phyloP scores from a whole-genome alignment of 2,113 vertebrate genomes.

The Lepus timidus region DNA sequence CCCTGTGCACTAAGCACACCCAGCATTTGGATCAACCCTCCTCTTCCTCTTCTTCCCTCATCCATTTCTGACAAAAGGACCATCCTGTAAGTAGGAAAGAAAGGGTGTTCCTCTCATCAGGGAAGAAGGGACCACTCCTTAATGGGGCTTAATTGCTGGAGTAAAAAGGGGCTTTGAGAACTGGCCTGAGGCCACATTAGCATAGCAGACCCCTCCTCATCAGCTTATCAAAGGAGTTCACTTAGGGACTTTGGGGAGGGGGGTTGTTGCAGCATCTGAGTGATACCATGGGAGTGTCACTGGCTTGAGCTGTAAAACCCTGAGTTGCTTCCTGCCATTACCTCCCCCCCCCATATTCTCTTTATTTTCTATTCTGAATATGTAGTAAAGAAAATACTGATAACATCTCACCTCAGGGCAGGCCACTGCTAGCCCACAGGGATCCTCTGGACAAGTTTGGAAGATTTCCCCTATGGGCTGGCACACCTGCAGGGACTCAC shows the following conservation, averaged over 20 bases:
- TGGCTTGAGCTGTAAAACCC: not conserved
- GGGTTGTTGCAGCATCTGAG: not conserved
- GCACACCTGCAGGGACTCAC: not conserved
- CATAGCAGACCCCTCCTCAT: not conserved
- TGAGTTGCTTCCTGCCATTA: not conserved
- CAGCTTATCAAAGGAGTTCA: rapidly evolving
- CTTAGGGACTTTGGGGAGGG: rapidly evolving
- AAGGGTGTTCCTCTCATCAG: not conserved
- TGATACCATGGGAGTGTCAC: not conserved
- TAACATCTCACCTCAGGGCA: not conserved
- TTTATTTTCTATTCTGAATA: slow-evolving; percentile 17
- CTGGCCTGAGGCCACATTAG: not conserved
- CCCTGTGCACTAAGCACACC: not conserved
- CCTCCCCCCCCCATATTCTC: too few species aligned
- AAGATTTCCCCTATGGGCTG: not conserved
- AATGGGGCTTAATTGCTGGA: not conserved
- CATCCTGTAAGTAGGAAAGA: not conserved
- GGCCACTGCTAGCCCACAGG: too few species aligned
- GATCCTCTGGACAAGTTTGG: not conserved
- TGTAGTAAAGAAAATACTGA: not conserved
- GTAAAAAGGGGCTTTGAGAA: not conserved
- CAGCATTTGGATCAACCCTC: too few species aligned
- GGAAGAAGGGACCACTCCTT: not conserved
- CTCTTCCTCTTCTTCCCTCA: not conserved
- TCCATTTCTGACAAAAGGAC: rapidly evolving